Evolutionary conservation across 2,888 invertebrate genomes (phyloP), one percentile per base, ranked within the genome.

Genomic region (Mellilla xanthometata): DNA sequence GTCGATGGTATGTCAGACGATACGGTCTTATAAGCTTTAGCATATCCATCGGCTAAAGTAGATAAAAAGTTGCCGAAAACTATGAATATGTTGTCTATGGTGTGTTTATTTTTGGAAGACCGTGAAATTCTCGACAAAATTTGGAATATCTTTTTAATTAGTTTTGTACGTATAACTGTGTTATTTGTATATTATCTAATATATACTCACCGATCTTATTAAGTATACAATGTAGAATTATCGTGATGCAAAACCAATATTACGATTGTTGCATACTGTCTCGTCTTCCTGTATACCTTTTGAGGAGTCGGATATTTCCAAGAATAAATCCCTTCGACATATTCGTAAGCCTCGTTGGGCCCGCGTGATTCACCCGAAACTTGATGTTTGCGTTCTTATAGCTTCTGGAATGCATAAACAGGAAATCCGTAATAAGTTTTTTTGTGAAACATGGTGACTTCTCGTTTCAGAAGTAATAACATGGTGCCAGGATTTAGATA

Each of bases 401-500:
- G n/a, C 15, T 12, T 12, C 9, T 23, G 23, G 32, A 40, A 41
- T 32, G 41, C 31, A 3, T 5, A 22, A 9, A 35, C 46, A 31
- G 47, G 47, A 47, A 41, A 41, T 38, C 24, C 23, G 19, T 29
- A 33, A 23, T 36, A 6, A 38, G 35, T 39, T 24, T 46, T 34
- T 43, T 33, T 39, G 13, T 43, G 24, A 11, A 22, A 38, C 34
- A 42, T 42, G 19, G 41, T 61, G 60, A 57, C 65, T 49, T 52
- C 63, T 65, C 3, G 22, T 55, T 55, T 41, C 41, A 56, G 53
- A 36, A 19, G 3, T 5, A 19, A 35, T 66, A 83, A 58, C 67
- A 86, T 85, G 83, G 70, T 84, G 72, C 64, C 69, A 68, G 55
- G 60, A 55, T 56, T 60, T 39, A 64, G 64, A 51, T 73, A 87